phyloP scores from a whole-genome alignment of 2,113 vertebrate species.

The Thymallus thymallus region DNA sequence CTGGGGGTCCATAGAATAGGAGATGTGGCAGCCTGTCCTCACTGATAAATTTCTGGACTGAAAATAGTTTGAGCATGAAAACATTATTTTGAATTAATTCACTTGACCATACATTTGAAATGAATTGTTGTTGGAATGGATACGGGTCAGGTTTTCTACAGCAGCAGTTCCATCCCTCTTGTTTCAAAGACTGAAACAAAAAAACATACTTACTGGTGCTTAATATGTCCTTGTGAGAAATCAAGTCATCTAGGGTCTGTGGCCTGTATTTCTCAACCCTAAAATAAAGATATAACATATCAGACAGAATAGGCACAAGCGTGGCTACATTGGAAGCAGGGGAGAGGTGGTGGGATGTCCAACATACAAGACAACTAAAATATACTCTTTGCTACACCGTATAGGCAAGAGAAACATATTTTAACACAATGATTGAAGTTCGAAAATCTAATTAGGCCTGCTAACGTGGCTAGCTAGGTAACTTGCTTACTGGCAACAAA shows the following conservation, averaged over 20 bases:
- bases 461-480: neutral
- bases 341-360: neutral
- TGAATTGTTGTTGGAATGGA: too few relatives aligned
- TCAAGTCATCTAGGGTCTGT: slow-evolving; percentile 86
- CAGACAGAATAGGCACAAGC: neutral
- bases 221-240: slow-evolving; percentile 92
- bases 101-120: too few relatives aligned
- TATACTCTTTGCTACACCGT: too few relatives aligned
- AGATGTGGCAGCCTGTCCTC: slow-evolving; percentile 92
- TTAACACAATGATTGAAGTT: too few relatives aligned
- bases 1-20: slow-evolving; percentile 94
- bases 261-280: slow-evolving; percentile 98
- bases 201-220: slow-evolving; percentile 81
- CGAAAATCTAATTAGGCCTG: neutral
- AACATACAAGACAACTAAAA: neutral
- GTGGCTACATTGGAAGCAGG: neutral
- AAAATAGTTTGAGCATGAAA: neutral
- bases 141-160: too few relatives aligned
- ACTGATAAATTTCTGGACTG: slow-evolving; percentile 92
- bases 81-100: neutral
- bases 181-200: neutral
- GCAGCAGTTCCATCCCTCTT: too few relatives aligned
- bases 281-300: neutral
- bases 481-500: neutral
- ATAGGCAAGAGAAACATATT: too few relatives aligned